phyloP scores from a whole-genome alignment of 2,888 invertebrate species.

The Himalopsyche anomala region DNA sequence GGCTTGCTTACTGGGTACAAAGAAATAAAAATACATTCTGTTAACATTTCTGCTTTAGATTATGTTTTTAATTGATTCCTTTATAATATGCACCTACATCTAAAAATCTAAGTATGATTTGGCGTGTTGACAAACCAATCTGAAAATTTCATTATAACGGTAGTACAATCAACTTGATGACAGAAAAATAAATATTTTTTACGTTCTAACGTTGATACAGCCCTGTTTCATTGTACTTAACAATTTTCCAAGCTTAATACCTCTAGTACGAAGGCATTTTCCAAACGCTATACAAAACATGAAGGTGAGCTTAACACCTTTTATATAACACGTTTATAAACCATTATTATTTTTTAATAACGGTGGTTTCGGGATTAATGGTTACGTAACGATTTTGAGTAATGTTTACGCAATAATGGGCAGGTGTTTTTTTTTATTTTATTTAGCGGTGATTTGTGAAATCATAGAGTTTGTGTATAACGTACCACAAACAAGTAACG shows the following conservation, averaged over 20 bases:
- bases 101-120: too few species aligned
- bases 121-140: too few species aligned
- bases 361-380: constrained; percentile 26
- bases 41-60: too few species aligned
- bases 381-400: constrained; percentile 29
- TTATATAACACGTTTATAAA: constrained; percentile 29
- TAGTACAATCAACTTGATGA: too few species aligned
- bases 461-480: not conserved
- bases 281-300: constrained; percentile 14
- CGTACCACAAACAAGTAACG: not conserved
- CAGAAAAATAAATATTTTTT: too few species aligned
- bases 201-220: not conserved
- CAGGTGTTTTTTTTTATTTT: constrained; percentile 24
- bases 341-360: constrained; percentile 34
- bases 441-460: constrained; percentile 20
- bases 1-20: too few species aligned
- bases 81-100: too few species aligned
- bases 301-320: constrained; percentile 52
- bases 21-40: too few species aligned
- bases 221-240: not conserved
- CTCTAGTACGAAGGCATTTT: not conserved
- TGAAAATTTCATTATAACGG: too few species aligned
- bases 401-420: constrained; percentile 26
- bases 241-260: constrained; percentile 8
- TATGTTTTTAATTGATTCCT: too few species aligned